Conservation (phyloP, 2,113 vertebrate species). For the Notothenia coriiceps region DNA sequence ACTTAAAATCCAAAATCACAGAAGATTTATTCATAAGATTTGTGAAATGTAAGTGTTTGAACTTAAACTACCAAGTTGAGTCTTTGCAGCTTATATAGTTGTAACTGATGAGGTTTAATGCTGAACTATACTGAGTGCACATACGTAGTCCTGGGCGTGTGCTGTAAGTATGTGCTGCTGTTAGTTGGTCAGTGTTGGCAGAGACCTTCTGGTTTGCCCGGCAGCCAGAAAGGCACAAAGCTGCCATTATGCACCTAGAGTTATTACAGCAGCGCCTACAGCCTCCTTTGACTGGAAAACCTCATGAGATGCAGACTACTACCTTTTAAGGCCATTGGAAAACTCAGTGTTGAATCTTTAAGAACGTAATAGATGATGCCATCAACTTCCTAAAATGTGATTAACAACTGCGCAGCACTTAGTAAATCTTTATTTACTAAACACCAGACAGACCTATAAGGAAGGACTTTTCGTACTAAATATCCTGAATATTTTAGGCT, state of each 20-base stretch:
- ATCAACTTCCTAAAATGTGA: not conserved
- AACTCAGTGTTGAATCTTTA: not conserved
- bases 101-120: not conserved
- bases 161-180: conserved; percentile 55
- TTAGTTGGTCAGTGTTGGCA: conserved; percentile 70
- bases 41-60: not conserved
- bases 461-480: not conserved
- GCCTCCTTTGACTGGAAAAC: conserved; percentile 31
- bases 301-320: conserved; percentile 23
- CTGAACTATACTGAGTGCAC: conserved; percentile 17
- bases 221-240: conserved; percentile 80
- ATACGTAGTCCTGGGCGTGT: conserved; percentile 40
- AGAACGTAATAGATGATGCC: not conserved
- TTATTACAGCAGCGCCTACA: conserved; percentile 62
- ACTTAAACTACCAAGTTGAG: not conserved
- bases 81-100: not conserved
- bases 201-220: conserved; percentile 69
- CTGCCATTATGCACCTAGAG: conserved; percentile 78
- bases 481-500: not conserved
- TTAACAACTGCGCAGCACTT: not conserved
- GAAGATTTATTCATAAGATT: not conserved
- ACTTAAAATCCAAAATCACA: not conserved
- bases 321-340: conserved; percentile 1
- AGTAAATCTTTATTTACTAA: not conserved
- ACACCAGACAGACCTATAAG: not conserved